These are phyloP conservation scores for Metellina segmentata DNA, from an alignment of 2,888 invertebrate genomes.

Conservation along the genomic window DNA sequence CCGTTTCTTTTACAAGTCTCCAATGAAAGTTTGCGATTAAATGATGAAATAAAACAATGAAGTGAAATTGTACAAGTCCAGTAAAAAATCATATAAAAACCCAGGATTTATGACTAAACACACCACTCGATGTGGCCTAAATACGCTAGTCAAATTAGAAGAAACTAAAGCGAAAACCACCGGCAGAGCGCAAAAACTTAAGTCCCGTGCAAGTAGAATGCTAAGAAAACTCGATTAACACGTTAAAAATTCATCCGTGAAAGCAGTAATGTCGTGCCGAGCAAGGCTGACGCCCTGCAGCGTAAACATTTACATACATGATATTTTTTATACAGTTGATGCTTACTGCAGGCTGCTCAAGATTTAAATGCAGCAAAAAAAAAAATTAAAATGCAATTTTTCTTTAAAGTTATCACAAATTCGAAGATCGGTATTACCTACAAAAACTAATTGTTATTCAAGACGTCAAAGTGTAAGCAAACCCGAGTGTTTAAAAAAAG, in stretches of 20 bases:
- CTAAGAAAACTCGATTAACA: background rate
- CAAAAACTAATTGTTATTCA: constrained; percentile 37
- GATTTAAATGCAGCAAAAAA: constrained; percentile 19
- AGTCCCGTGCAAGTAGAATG: background rate
- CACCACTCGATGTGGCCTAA: background rate
- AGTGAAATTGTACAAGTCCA: constrained; percentile 59
- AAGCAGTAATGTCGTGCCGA: background rate
- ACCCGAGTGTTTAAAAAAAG: constrained; percentile 92
- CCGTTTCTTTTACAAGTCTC: background rate
- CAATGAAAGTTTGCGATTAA: constrained; percentile 39
- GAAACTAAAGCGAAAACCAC: constrained; percentile 10
- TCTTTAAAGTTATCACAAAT: constrained; percentile 39
- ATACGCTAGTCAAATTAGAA: background rate
- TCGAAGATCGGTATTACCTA: constrained; percentile 28
- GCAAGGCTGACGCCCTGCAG: background rate
- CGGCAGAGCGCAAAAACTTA: background rate
- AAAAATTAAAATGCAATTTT: constrained; percentile 29
- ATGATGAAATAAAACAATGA: constrained; percentile 66
- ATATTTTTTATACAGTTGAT: constrained; percentile 6
- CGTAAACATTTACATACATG: constrained; percentile 28
- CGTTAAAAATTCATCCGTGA: background rate
- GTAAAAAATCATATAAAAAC: constrained; percentile 60
- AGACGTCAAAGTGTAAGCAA: constrained; percentile 39
- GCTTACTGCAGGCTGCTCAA: background rate
- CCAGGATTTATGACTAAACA: constrained; percentile 26